Evolutionary conservation across 2,113 vertebrate genomes (phyloP).

Genomic region (Dascyllus trimaculatus): DNA sequence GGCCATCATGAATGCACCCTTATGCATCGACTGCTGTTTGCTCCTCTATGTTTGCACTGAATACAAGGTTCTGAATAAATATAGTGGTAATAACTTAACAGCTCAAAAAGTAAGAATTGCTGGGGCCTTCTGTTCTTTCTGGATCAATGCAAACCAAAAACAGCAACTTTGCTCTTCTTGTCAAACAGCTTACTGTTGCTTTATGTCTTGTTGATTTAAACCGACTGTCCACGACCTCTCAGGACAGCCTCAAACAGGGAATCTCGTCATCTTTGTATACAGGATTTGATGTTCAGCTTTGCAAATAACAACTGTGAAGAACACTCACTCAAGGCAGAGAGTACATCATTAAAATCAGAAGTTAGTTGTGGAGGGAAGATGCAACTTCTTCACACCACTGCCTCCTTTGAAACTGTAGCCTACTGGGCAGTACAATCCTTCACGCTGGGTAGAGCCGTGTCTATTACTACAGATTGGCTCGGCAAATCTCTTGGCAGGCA

Average conservation of each 20-base stretch:
- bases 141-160: slow-evolving; percentile 5
- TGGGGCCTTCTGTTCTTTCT: not conserved
- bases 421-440: slow-evolving; percentile 57
- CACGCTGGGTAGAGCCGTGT: slow-evolving; percentile 57
- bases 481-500: slow-evolving; percentile 54
- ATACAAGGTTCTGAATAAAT: slow-evolving; percentile 7
- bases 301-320: slow-evolving; percentile 46
- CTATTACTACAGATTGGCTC: slow-evolving; percentile 62
- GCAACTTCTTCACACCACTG: slow-evolving; percentile 54
- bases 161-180: not conserved
- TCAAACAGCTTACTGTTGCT: slow-evolving; percentile 8
- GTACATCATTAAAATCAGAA: slow-evolving; percentile 73
- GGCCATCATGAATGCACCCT: not conserved
- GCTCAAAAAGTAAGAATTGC: not conserved
- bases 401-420: slow-evolving; percentile 61
- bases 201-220: not conserved
- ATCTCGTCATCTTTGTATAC: slow-evolving; percentile 40
- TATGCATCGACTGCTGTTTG: too few relatives aligned
- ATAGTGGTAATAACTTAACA: not conserved
- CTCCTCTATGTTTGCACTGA: slow-evolving; percentile 35
- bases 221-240: not conserved
- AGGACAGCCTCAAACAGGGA: not conserved
- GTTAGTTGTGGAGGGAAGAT: slow-evolving; percentile 33
- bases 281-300: slow-evolving; percentile 46
- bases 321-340: slow-evolving; percentile 40